A percentile compares a stretch with the other conserved stretches of the same genome.
Evolutionary conservation across 2,113 vertebrate species (phyloP).

Genomic region (Neolamprologus cancellatus): DNA sequence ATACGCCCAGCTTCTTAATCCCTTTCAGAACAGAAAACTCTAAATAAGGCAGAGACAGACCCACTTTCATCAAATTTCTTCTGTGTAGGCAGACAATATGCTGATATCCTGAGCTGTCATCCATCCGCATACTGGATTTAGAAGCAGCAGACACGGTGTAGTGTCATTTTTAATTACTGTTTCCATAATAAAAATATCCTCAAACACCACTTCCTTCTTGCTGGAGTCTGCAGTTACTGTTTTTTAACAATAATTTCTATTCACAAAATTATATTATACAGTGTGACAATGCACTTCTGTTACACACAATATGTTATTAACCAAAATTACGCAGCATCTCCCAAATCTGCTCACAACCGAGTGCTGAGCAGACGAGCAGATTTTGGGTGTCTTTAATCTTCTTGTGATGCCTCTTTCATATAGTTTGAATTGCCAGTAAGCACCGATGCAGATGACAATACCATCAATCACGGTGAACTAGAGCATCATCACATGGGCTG

Average conservation of each 20-base stretch:
- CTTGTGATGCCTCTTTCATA: not conserved
- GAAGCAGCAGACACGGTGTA: rapidly evolving
- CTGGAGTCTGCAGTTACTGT: not conserved
- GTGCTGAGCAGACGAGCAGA: not conserved
- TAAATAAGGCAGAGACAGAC: not conserved
- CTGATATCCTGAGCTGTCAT: not conserved
- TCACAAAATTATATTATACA: not conserved
- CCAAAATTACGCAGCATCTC: not conserved
- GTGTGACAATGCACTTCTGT: not conserved
- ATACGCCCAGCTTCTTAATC: not conserved
- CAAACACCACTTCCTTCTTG: not conserved
- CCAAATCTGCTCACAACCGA: not conserved
- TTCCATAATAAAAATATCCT: not conserved
- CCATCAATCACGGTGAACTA: not conserved
- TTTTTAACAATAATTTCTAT: not conserved
- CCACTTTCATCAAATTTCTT: not conserved
- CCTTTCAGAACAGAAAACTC: not conserved
- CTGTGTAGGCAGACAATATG: not conserved
- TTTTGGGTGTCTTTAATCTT: not conserved
- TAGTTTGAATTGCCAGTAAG: not conserved
- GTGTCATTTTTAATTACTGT: not conserved
- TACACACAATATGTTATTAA: not conserved
- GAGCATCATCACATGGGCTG: not conserved
- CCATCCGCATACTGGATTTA: not conserved
- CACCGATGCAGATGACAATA: too few relatives aligned